phyloP scores from a whole-genome alignment of 1,140 invertebrate genomes.

The Holotrichia oblita region DNA sequence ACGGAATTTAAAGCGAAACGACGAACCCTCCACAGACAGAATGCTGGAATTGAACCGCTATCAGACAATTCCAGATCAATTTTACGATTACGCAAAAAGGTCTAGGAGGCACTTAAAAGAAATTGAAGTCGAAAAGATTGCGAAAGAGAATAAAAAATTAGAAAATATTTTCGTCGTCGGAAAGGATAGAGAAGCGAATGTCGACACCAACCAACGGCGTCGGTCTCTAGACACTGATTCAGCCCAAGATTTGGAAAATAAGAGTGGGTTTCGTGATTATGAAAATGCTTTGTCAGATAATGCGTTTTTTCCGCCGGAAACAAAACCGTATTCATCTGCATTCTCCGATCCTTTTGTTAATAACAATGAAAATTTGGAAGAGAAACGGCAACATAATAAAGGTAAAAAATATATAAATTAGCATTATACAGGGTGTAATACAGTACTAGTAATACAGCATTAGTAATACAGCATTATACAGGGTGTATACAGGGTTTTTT shows the following conservation, averaged over 20 bases:
- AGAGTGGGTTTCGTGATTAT: slow-evolving; percentile 8
- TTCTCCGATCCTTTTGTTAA: neutral
- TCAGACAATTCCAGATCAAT: slow-evolving; percentile 32
- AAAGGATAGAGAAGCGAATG: neutral
- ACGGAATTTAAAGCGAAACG: slow-evolving; percentile 5
- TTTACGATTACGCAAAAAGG: slow-evolving; percentile 30
- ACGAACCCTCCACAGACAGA: neutral
- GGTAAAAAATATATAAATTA: neutral
- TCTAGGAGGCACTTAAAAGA: slow-evolving; percentile 20
- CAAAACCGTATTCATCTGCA: neutral
- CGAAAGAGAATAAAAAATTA: slow-evolving; percentile 37
- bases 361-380: neutral
- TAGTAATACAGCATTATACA: too few relatives aligned
- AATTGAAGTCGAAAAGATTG: slow-evolving; percentile 26
- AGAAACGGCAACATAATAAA: neutral
- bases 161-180: slow-evolving; percentile 25
- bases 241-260: neutral
- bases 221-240: neutral
- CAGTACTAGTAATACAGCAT: too few relatives aligned
- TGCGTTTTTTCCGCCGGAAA: neutral
- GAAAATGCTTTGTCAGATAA: slow-evolving; percentile 2
- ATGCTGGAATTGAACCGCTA: neutral
- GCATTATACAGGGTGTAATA: too few relatives aligned
- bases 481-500: too few relatives aligned
- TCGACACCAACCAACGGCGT: neutral